Conservation (phyloP, 1,140 invertebrate species). For the Macrosteles quadrilineatus region DNA sequence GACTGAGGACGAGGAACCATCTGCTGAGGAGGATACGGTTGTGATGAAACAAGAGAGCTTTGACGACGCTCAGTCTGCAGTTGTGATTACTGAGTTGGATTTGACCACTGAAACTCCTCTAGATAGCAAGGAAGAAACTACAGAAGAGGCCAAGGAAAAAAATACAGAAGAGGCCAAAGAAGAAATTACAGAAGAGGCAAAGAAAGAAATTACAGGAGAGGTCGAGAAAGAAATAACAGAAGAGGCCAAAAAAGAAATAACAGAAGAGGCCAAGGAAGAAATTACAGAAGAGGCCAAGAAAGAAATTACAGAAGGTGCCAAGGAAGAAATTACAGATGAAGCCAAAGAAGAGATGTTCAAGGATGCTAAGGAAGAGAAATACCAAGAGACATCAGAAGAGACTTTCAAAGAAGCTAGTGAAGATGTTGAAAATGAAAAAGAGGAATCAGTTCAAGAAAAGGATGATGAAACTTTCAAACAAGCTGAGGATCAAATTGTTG, state of each 20-base stretch:
- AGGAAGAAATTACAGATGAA: slow-evolving; percentile 28
- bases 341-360: slow-evolving; percentile 24
- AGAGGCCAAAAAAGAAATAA: background rate
- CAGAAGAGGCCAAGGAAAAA: slow-evolving; percentile 17
- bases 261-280: slow-evolving; percentile 35
- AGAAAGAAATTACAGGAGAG: slow-evolving; percentile 20
- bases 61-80: slow-evolving; percentile 20
- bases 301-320: background rate
- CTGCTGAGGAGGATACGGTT: slow-evolving; percentile 41
- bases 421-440: background rate
- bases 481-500: slow-evolving; percentile 3
- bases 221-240: background rate
- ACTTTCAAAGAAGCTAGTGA: background rate
- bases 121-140: background rate
- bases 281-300: background rate
- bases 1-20: background rate
- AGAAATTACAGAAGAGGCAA: slow-evolving; percentile 28
- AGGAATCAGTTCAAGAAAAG: background rate
- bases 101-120: background rate
- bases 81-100: background rate
- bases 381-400: slow-evolving; percentile 19
- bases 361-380: slow-evolving; percentile 25
- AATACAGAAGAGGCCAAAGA: slow-evolving; percentile 31
- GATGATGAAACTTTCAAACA: background rate
- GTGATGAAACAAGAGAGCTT: slow-evolving; percentile 23